Conservation (phyloP, 2,113 vertebrate species). For the Pterocles burchelli region DNA sequence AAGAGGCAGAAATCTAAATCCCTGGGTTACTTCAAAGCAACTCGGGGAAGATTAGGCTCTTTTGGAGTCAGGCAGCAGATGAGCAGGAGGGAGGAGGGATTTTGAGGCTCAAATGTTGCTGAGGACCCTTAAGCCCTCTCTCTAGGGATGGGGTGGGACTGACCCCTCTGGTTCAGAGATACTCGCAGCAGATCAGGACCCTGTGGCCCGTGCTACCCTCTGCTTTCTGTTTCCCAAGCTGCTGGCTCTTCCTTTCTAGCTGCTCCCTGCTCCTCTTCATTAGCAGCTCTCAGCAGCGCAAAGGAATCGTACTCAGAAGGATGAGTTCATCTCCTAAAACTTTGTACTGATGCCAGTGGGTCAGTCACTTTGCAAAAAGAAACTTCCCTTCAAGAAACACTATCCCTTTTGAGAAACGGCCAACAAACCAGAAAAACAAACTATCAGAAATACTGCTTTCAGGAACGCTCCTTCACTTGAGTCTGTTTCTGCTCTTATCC, state of each 20-base stretch:
- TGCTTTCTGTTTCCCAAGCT: neutral
- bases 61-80: neutral
- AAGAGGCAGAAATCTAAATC: conserved; percentile 62
- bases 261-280: conserved; percentile 49
- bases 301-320: neutral
- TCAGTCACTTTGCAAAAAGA: conserved; percentile 51
- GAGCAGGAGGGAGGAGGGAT: neutral
- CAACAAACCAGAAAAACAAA: conserved; percentile 66
- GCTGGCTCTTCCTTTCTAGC: neutral
- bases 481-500: neutral
- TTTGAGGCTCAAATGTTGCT: neutral
- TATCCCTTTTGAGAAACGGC: conserved; percentile 63
- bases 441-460: conserved; percentile 45
- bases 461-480: conserved; percentile 1
- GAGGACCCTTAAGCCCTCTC: neutral
- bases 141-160: neutral
- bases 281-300: conserved; percentile 45
- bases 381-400: conserved; percentile 68
- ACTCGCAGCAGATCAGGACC: neutral
- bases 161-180: neutral
- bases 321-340: conserved; percentile 72
- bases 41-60: neutral
- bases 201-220: neutral
- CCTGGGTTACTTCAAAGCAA: conserved; percentile 53
- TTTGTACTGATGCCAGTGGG: conserved; percentile 52